Base-by-base conservation (phyloP, 2,797 vertebrate genomes). In the Notolepis coatsorum region DNA sequence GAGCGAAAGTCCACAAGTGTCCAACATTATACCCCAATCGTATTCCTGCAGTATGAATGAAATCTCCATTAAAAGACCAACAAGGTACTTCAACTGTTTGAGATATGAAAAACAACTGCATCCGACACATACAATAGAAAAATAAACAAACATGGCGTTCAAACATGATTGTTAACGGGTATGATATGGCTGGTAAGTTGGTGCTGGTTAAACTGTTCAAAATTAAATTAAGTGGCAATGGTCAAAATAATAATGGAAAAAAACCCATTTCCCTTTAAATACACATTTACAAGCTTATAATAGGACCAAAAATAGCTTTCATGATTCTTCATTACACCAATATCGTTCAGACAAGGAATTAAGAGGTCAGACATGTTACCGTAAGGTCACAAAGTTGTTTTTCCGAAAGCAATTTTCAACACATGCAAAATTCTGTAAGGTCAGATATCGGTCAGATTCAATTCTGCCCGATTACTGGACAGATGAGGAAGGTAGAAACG, bases 31-130 rank as follows among this genome's bases (percentile, higher is more conserved):
- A 63, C 48, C 27, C 46, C 5, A 51, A 27, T 25, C 23, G 20
- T 21, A 4, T 59, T n/a, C n/a, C n/a, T n/a, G n/a, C 68, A 43
- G n/a, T 15, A 61, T 63, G 41, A 51, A 39, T 31, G 35, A 67
- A 21, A 54, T 52, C 4, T 18, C 15, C 4, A 43, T 6, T n/a
- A 7, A 2, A 13, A 8, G 0, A 60, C 37, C 28, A 17, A 1
- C 12, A 46, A 17, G 17, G 4, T 43, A 13, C 10, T 10, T 35
- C 1, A 37, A 37, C 3, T 13, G n/a, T 27, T 12, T 46, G 21
- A 13, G 9, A 46, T 24, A 17, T 12, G 35, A 60, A 30, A 17
- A 1, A 13, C 6, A 43, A 23, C 8, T 2, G 24, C 10, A 51
- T 49, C 7, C 24, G 47, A 24, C 17, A 3, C 10, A 9, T 10